phyloP scores from a whole-genome alignment of 2,888 invertebrate genomes.

The Amphipoea lucens region DNA sequence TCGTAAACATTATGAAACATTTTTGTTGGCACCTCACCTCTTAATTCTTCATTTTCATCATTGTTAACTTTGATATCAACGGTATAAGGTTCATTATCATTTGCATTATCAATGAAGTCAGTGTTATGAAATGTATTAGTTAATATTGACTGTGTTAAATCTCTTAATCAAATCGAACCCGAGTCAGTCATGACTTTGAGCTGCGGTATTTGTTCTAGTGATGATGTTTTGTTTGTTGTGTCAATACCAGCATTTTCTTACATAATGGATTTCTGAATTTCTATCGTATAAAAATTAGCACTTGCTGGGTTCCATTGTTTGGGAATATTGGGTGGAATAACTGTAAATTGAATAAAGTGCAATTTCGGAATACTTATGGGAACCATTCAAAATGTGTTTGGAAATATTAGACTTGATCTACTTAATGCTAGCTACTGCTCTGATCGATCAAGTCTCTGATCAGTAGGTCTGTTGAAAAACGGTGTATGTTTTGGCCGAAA shows the following conservation, averaged over 20 bases:
- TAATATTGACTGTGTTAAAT: conserved; percentile 76
- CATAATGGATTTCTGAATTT: conserved; percentile 68
- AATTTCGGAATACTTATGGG: conserved; percentile 13
- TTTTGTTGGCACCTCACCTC: conserved; percentile 65
- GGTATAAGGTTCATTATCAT: conserved; percentile 53
- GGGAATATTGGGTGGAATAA: conserved; percentile 54
- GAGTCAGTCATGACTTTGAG: conserved; percentile 78
- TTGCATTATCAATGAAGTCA: conserved; percentile 46
- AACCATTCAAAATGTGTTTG: background rate
- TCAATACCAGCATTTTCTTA: conserved; percentile 65
- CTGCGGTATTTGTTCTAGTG: conserved; percentile 75
- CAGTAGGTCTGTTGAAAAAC: background rate
- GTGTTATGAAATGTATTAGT: conserved; percentile 72
- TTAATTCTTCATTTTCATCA: conserved; percentile 35
- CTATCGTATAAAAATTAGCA: conserved; percentile 74
- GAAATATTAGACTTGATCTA: background rate
- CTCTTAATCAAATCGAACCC: conserved; percentile 84
- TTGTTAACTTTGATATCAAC: conserved; percentile 28
- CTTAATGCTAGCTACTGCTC: background rate
- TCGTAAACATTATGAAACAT: conserved; percentile 70
- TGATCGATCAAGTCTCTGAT: background rate
- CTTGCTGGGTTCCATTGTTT: conserved; percentile 59
- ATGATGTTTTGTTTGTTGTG: conserved; percentile 72
- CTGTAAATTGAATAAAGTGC: conserved; percentile 46
- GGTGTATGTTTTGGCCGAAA: background rate